Evolutionary conservation across 2,113 vertebrate species (phyloP).

Genomic region (Barbus barbus): DNA sequence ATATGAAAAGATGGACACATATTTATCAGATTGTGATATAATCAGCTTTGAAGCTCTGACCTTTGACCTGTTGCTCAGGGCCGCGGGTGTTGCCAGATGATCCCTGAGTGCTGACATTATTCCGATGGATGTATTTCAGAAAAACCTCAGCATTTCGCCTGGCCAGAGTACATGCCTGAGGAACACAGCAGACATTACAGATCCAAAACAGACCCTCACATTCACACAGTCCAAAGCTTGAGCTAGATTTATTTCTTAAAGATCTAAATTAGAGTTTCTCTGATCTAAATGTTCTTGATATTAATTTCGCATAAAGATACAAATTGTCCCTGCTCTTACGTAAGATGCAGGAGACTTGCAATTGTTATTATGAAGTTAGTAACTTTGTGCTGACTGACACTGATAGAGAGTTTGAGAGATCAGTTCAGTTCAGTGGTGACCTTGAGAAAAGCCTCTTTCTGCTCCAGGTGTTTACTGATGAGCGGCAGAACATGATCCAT

Average conservation of each 20-base stretch:
- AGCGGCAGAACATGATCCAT: slow-evolving; percentile 92
- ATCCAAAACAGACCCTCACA: no score
- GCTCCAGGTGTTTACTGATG: slow-evolving; percentile 98
- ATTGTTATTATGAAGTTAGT: background rate
- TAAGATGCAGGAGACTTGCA: background rate
- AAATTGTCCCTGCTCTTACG: no score
- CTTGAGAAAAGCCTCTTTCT: slow-evolving; percentile 95
- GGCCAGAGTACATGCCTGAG: slow-evolving; percentile 93
- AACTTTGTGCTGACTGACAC: background rate
- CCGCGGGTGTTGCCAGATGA: slow-evolving; percentile 86
- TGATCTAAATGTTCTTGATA: no score
- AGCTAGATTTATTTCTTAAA: no score
- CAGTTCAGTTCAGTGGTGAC: slow-evolving; percentile 57
- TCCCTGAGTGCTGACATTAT: slow-evolving; percentile 94
- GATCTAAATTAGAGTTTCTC: no score
- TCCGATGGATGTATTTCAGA: slow-evolving; percentile 98
- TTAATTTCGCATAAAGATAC: no score
- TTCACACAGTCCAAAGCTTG: background rate
- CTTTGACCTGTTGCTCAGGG: slow-evolving; percentile 96
- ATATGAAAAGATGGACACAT: background rate
- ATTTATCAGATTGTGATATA: background rate
- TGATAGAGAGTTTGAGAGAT: background rate
- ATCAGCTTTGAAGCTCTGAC: slow-evolving; percentile 69
- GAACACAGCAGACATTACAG: slow-evolving; percentile 45
- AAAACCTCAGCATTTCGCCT: slow-evolving; percentile 97